phyloP scores from a whole-genome alignment of 2,797 vertebrate species.

The Crenuchus spilurus region DNA sequence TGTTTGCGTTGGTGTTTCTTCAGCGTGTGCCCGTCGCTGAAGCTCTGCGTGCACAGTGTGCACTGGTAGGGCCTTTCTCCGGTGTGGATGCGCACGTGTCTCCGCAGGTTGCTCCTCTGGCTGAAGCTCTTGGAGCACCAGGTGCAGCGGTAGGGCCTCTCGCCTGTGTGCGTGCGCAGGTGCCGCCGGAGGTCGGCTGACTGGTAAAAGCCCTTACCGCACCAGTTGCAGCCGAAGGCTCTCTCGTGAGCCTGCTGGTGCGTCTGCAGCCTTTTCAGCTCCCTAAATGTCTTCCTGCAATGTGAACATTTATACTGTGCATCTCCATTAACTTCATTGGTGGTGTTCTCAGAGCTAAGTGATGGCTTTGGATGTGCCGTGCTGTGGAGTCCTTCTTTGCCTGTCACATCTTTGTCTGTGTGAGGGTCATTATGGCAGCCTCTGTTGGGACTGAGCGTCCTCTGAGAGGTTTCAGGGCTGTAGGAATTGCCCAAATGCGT shows the following conservation, averaged over 20 bases:
- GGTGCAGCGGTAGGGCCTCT: slow-evolving; percentile 77
- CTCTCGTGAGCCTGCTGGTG: slow-evolving; percentile 75
- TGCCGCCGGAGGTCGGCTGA: slow-evolving; percentile 79
- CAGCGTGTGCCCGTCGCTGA: slow-evolving; percentile 76
- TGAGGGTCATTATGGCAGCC: background rate
- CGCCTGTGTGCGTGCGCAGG: slow-evolving; percentile 79
- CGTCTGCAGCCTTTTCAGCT: slow-evolving; percentile 64
- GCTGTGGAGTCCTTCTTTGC: background rate
- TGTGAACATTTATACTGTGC: slow-evolving; percentile 69
- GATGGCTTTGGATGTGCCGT: background rate
- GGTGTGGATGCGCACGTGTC: slow-evolving; percentile 79
- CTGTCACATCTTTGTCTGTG: background rate
- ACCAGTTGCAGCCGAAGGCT: slow-evolving; percentile 76
- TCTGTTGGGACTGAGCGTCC: slow-evolving; percentile 6
- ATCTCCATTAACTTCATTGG: slow-evolving; percentile 37
- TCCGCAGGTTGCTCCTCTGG: slow-evolving; percentile 77
- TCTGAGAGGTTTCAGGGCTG: slow-evolving; percentile 21
- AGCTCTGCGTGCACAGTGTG: slow-evolving; percentile 70
- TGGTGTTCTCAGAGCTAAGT: background rate
- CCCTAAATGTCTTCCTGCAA: slow-evolving; percentile 72
- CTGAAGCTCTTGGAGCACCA: slow-evolving; percentile 81
- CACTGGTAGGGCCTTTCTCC: slow-evolving; percentile 77
- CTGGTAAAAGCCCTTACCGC: slow-evolving; percentile 79
- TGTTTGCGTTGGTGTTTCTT: slow-evolving; percentile 75
- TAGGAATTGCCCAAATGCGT: slow-evolving; percentile 30